Conservation (phyloP, 2,113 vertebrate genomes). For the Gulo gulo region DNA sequence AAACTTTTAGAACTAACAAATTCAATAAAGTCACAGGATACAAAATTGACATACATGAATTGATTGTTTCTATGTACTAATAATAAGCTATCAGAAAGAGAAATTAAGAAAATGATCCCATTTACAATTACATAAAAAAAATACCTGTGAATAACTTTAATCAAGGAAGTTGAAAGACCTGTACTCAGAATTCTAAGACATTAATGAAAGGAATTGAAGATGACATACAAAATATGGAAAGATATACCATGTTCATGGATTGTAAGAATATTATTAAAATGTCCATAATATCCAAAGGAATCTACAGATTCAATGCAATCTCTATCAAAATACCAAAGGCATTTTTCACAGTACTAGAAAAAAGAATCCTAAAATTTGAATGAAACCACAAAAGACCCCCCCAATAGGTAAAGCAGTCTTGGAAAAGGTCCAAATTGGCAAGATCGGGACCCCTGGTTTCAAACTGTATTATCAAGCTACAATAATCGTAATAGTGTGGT, state of each 20-base stretch:
- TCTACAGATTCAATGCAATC: not conserved
- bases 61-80: not conserved
- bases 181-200: not conserved
- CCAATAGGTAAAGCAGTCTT: not conserved
- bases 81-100: not conserved
- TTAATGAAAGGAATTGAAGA: not conserved
- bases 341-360: not conserved
- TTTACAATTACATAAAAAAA: not conserved
- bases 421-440: not conserved
- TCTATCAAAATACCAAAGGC: not conserved
- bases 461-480: not conserved
- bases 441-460: not conserved
- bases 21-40: not conserved
- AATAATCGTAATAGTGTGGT: not conserved
- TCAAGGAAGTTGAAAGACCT: not conserved
- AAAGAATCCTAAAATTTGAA: not conserved
- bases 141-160: not conserved
- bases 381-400: not conserved
- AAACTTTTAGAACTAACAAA: not conserved
- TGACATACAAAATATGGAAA: not conserved
- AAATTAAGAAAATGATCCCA: not conserved
- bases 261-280: not conserved
- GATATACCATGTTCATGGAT: not conserved
- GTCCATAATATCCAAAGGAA: not conserved
- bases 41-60: not conserved